phyloP scores from a whole-genome alignment of 2,888 invertebrate species.

The Limnephilus rhombicus region DNA sequence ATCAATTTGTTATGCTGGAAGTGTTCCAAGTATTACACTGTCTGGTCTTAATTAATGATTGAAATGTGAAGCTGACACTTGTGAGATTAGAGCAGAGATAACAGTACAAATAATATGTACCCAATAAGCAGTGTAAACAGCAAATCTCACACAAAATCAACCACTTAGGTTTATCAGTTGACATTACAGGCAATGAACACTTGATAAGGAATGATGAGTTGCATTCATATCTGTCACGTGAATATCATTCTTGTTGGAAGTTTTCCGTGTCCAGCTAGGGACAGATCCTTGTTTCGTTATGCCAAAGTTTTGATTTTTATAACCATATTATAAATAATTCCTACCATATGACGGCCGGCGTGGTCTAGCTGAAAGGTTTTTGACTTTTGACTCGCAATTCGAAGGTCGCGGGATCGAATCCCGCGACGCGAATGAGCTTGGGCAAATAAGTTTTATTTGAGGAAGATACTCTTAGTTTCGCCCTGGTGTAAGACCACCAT shows the following conservation, averaged over 20 bases:
- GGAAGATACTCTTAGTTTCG: too few relatives aligned
- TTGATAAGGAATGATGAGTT: constrained; percentile 82
- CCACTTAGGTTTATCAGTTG: constrained; percentile 52
- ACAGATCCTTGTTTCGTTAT: neutral
- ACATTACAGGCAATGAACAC: constrained; percentile 85
- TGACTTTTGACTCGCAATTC: too few relatives aligned
- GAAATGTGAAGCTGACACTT: neutral
- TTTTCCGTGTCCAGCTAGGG: neutral
- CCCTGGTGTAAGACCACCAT: too few relatives aligned
- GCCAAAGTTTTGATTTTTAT: neutral
- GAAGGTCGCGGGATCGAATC: too few relatives aligned
- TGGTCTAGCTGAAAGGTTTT: too few relatives aligned
- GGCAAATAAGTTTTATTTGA: too few relatives aligned
- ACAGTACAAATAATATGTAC: constrained; percentile 30
- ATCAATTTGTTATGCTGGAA: neutral
- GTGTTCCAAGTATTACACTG: neutral
- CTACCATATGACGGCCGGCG: too few relatives aligned
- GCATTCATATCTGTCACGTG: constrained; percentile 42
- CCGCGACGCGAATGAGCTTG: too few relatives aligned
- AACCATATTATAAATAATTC: neutral
- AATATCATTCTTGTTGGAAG: neutral
- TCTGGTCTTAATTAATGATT: constrained; percentile 6
- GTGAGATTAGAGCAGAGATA: neutral
- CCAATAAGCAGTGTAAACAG: constrained; percentile 15
- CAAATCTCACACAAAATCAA: constrained; percentile 34